Percentiles rank a stretch among this genome's conserved stretches.
Evolutionary conservation across 2,888 invertebrate genomes (phyloP).

Genomic region (Parnassius orleans): DNA sequence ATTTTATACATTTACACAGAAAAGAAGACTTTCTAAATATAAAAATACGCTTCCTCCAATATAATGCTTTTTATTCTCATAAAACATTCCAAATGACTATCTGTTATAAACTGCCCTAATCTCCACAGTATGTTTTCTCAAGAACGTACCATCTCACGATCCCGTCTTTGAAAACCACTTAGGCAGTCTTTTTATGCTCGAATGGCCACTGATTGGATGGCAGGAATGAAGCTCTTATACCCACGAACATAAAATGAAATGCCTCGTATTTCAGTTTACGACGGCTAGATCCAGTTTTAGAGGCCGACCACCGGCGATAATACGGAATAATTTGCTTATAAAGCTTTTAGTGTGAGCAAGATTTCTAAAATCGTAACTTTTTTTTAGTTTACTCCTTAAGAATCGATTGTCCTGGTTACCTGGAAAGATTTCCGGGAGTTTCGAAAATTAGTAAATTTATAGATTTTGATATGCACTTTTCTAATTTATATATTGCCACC

Average conservation of each 20-base stretch:
- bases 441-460: too few relatives aligned
- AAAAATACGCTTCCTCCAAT: too few relatives aligned
- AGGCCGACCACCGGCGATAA: conserved; percentile 8
- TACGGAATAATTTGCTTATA: conserved; percentile 10
- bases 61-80: too few relatives aligned
- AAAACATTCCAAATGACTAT: too few relatives aligned
- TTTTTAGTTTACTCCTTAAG: too few relatives aligned
- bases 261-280: conserved; percentile 13
- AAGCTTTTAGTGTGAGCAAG: background rate
- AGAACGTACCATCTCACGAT: background rate
- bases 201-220: conserved; percentile 18
- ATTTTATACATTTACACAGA: too few relatives aligned
- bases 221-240: conserved; percentile 6
- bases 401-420: too few relatives aligned
- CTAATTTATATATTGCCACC: too few relatives aligned
- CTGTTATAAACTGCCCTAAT: background rate
- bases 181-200: conserved; percentile 11
- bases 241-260: conserved; percentile 15
- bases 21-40: too few relatives aligned
- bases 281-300: conserved; percentile 7
- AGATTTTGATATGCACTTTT: too few relatives aligned
- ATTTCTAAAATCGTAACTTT: too few relatives aligned
- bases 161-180: conserved; percentile 15
- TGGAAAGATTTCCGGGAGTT: too few relatives aligned
- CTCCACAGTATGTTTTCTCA: conserved; percentile 1